phyloP scores from a whole-genome alignment of 2,113 vertebrate species.

The Elachura formosa region DNA sequence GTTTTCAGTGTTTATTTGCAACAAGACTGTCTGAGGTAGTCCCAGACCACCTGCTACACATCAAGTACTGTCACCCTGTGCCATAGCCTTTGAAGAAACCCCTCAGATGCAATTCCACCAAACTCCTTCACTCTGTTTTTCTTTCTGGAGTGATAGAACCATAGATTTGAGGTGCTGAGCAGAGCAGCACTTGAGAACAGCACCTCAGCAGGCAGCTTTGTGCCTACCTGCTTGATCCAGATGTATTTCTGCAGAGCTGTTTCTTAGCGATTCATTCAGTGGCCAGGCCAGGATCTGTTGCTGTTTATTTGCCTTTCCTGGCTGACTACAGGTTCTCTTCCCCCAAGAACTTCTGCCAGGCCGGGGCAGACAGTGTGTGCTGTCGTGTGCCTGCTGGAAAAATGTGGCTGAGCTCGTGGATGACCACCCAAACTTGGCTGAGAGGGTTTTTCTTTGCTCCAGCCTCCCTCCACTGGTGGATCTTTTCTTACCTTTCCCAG shows the following conservation, averaged over 20 bases:
- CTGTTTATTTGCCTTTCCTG: not conserved
- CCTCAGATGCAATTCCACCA: not conserved
- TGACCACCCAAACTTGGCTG: not conserved
- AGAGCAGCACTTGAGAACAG: not conserved
- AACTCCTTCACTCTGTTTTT: not conserved
- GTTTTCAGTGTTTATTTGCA: not conserved
- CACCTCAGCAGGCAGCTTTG: not conserved
- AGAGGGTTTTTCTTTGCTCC: not conserved
- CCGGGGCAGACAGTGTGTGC: fast-evolving
- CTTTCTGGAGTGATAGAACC: not conserved
- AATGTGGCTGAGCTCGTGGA: not conserved
- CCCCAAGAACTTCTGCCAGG: not conserved
- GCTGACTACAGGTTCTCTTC: not conserved
- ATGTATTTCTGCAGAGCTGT: not conserved
- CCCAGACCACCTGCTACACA: not conserved
- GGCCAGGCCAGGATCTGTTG: not conserved
- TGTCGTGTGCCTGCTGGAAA: not conserved
- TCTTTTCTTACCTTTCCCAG: conserved; percentile 54
- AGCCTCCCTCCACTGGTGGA: not conserved
- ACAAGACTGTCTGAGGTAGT: not conserved
- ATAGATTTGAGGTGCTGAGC: not conserved
- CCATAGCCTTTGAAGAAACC: not conserved
- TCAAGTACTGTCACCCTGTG: not conserved
- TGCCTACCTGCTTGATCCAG: not conserved
- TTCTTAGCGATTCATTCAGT: not conserved